These are phyloP conservation scores for Chrysomallon squamiferum DNA, from an alignment of 1,140 invertebrate species.

Conservation along the genomic window DNA sequence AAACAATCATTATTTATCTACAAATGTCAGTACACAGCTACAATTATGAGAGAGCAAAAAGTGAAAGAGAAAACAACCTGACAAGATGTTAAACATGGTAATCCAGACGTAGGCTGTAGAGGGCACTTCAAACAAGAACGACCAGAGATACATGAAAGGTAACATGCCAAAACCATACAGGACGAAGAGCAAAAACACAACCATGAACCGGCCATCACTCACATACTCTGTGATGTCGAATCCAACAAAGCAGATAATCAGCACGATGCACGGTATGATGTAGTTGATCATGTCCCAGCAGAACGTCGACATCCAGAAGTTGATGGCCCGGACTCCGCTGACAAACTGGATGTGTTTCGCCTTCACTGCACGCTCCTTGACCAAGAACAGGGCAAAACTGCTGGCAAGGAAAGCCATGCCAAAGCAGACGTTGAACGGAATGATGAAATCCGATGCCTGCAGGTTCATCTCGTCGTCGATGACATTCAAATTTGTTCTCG, in stretches of 20 bases:
- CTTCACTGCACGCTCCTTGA: constrained; percentile 45
- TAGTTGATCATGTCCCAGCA: constrained; percentile 71
- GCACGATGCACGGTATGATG: constrained; percentile 39
- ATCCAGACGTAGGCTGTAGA: constrained; percentile 54
- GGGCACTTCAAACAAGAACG: constrained; percentile 53
- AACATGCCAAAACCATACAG: constrained; percentile 53
- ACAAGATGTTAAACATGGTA: constrained; percentile 52
- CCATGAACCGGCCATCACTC: constrained; percentile 60
- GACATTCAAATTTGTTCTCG: constrained; percentile 31
- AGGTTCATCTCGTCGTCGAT: constrained; percentile 30
- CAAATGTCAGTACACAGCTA: too few species aligned
- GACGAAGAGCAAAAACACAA: constrained; percentile 63
- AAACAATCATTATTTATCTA: too few species aligned
- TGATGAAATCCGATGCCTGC: constrained; percentile 24
- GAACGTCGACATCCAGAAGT: constrained; percentile 76
- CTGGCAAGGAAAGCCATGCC: constrained; percentile 53
- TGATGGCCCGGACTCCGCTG: constrained; percentile 69
- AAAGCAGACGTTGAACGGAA: constrained; percentile 48
- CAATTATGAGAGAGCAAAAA: too few species aligned
- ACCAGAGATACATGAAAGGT: constrained; percentile 55
- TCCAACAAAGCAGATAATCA: constrained; percentile 39
- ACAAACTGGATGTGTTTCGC: constrained; percentile 55
- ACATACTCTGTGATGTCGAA: constrained; percentile 67
- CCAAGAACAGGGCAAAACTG: constrained; percentile 52
- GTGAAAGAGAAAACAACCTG: too few species aligned